A percentile compares a stretch with the other conserved stretches of the same genome.
These are phyloP conservation scores for Uromys caudimaculatus DNA, from an alignment of 2,797 vertebrate species.

Conservation along the genomic window DNA sequence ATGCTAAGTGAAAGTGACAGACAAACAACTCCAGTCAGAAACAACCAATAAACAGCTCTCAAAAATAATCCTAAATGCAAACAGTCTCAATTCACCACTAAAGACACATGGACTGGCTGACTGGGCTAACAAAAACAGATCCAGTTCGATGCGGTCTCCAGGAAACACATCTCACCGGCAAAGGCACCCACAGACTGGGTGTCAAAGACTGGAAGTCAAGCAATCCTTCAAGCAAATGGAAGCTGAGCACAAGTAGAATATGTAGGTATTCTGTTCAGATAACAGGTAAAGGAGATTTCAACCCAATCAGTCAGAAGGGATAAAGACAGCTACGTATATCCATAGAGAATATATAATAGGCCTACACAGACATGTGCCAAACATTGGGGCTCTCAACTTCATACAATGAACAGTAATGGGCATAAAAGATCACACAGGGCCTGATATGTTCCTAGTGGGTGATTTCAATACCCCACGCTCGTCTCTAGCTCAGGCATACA, in stretches of 20 bases:
- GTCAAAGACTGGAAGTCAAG: background rate
- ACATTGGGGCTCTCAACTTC: background rate
- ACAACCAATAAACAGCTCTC: background rate
- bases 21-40: background rate
- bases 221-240: background rate
- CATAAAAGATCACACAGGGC: background rate
- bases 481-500: background rate
- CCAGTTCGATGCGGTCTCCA: background rate
- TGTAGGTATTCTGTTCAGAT: background rate
- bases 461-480: background rate
- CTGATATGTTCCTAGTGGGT: background rate
- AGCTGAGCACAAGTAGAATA: background rate
- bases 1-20: background rate
- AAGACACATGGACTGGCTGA: background rate
- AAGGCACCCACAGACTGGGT: background rate
- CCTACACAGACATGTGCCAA: background rate
- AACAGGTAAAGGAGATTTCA: background rate
- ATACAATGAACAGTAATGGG: background rate
- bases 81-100: background rate
- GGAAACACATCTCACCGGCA: background rate
- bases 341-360: background rate
- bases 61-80: background rate
- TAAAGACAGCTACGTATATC: background rate
- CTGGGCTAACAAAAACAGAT: background rate
- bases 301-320: background rate